These are phyloP conservation scores for Bufotes viridis DNA, from an alignment of 2,797 vertebrate species.

Conservation along the genomic window DNA sequence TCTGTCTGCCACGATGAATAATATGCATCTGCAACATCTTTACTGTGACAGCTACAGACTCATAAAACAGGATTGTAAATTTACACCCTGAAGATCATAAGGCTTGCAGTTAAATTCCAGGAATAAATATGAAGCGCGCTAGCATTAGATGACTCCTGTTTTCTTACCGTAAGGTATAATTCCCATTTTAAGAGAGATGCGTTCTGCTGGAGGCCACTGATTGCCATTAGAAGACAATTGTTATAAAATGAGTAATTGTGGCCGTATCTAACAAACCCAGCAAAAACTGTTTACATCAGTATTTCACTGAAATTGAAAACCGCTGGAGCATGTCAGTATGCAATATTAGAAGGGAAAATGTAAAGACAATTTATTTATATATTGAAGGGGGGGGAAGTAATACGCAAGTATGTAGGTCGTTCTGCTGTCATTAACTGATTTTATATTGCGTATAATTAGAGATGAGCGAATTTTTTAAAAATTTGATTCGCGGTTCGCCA, in stretches of 20 bases:
- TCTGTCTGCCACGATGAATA: neutral
- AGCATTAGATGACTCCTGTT: constrained; percentile 14
- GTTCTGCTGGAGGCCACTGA: constrained; percentile 6
- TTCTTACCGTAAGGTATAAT: constrained; percentile 12
- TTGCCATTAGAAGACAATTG: constrained; percentile 44
- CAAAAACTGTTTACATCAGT: constrained; percentile 57
- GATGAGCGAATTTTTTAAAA: too few species aligned
- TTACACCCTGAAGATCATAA: constrained; percentile 8
- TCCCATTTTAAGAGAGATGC: constrained; percentile 7
- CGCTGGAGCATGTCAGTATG: constrained; percentile 39
- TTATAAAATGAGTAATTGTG: constrained; percentile 57
- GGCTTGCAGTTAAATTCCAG: constrained; percentile 1
- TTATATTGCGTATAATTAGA: neutral
- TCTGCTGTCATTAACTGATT: constrained; percentile 5
- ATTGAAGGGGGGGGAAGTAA: neutral
- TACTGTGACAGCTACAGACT: constrained; percentile 30
- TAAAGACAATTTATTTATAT: constrained; percentile 50
- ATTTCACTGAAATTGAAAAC: constrained; percentile 57
- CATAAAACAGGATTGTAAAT: constrained; percentile 39
- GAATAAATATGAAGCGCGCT: constrained; percentile 20
- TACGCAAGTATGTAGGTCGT: constrained; percentile 56
- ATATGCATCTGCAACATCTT: constrained; percentile 27
- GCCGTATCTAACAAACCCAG: constrained; percentile 50
- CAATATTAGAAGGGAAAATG: constrained; percentile 52
- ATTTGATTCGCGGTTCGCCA: too few species aligned